Percentiles rank a stretch among this genome's conserved stretches.
Evolutionary conservation across 2,113 vertebrate species (phyloP).

Genomic region (Rousettus leschenaultii): DNA sequence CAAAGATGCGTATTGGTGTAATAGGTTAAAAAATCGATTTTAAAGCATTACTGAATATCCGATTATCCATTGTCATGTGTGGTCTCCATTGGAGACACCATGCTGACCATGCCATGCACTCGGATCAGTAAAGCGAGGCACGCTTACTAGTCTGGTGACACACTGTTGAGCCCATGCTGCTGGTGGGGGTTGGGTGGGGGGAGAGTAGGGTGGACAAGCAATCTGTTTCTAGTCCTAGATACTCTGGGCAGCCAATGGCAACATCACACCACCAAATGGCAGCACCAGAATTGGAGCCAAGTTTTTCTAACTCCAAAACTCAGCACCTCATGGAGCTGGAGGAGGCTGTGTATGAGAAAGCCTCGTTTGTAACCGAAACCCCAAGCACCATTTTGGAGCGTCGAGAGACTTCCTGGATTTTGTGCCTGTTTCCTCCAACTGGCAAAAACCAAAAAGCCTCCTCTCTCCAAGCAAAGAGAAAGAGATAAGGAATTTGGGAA

Average conservation of each 20-base stretch:
- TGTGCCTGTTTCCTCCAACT: not conserved
- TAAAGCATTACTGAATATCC: not conserved
- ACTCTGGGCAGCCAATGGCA: not conserved
- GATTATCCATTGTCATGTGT: not conserved
- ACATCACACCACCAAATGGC: not conserved
- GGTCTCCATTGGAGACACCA: not conserved
- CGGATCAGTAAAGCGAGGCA: not conserved
- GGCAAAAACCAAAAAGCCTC: not conserved
- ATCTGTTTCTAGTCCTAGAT: not conserved
- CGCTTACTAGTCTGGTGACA: not conserved
- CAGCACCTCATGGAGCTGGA: not conserved
- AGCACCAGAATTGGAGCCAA: not conserved
- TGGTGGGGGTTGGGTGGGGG: not conserved
- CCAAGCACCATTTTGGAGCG: not conserved
- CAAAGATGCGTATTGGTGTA: not conserved
- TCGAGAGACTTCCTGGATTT: not conserved
- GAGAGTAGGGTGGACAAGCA: not conserved
- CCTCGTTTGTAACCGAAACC: not conserved
- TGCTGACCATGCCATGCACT: not conserved
- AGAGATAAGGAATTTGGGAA: constrained; percentile 48
- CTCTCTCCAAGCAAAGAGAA: constrained; percentile 38
- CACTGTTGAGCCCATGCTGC: not conserved
- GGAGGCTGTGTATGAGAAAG: not conserved
- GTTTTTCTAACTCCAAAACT: not conserved
- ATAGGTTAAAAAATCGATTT: not conserved